Conservation (phyloP, 2,113 vertebrate genomes). For the Engraulis encrasicolus region DNA sequence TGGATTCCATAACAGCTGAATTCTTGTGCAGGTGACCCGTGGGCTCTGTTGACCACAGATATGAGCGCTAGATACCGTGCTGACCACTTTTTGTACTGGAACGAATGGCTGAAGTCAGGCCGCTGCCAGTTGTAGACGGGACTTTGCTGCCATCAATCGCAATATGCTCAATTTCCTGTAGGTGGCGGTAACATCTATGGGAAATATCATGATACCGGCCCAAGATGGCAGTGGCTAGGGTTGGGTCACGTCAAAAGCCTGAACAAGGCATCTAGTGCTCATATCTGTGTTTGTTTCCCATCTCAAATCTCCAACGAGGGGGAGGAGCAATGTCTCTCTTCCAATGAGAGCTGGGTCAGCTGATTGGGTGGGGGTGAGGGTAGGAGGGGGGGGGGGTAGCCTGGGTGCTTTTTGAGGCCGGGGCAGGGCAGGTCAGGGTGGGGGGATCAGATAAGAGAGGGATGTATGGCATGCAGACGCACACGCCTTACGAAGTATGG, state of each 20-base stretch:
- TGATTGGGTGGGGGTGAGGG: neutral
- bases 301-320: neutral
- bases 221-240: no score
- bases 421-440: slow-evolving; percentile 58
- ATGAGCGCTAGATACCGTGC: no score
- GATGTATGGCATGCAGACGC: slow-evolving; percentile 71
- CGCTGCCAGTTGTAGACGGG: no score
- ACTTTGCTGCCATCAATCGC: no score
- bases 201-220: no score
- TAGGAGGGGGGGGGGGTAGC: slow-evolving; percentile 19
- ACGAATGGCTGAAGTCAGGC: no score
- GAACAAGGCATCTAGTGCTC: no score
- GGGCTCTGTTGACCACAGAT: neutral
- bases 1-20: neutral
- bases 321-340: slow-evolving; percentile 22
- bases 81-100: no score
- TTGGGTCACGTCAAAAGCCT: no score
- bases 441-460: neutral
- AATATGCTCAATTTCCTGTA: no score
- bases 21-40: neutral
- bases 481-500: slow-evolving; percentile 81
- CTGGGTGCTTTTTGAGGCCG: slow-evolving; percentile 22
- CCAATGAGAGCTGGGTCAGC: slow-evolving; percentile 39
- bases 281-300: no score
- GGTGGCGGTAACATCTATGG: no score